phyloP scores from a whole-genome alignment of 2,797 vertebrate genomes.

The Falco cherrug region DNA sequence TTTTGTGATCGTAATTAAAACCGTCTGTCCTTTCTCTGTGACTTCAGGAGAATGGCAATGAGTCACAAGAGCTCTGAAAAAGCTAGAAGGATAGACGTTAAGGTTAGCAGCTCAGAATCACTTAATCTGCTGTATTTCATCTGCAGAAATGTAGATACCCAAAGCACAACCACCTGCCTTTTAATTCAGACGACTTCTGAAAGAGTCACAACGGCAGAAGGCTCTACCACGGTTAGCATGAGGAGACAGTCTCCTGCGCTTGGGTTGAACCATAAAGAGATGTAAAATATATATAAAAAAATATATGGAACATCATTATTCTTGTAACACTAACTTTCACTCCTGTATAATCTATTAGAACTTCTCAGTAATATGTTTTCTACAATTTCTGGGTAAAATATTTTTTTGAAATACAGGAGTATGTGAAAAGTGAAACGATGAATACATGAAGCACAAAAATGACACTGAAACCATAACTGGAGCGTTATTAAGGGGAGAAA shows the following conservation, averaged over 20 bases:
- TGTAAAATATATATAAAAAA: neutral
- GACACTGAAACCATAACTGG: neutral
- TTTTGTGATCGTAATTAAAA: constrained; percentile 67
- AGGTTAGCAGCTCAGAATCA: constrained; percentile 43
- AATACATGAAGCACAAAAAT: neutral
- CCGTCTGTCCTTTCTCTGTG: constrained; percentile 55
- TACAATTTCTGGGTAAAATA: neutral
- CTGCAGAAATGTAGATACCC: neutral
- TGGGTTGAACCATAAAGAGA: neutral
- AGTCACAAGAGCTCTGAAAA: constrained; percentile 55
- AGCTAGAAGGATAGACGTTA: constrained; percentile 26
- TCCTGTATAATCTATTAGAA: neutral
- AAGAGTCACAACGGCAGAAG: neutral
- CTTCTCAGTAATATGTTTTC: neutral
- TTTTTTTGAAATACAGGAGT: neutral
- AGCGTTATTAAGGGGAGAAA: neutral
- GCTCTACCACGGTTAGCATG: neutral
- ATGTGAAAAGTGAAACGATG: neutral
- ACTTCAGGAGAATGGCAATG: constrained; percentile 71
- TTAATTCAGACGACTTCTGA: constrained; percentile 6
- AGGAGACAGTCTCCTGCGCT: neutral
- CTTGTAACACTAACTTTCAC: neutral
- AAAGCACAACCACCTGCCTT: neutral
- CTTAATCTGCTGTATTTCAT: constrained; percentile 56
- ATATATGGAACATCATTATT: neutral